Evolutionary conservation across 2,797 vertebrate species (phyloP).

Genomic region (Chloroceryle amazona): DNA sequence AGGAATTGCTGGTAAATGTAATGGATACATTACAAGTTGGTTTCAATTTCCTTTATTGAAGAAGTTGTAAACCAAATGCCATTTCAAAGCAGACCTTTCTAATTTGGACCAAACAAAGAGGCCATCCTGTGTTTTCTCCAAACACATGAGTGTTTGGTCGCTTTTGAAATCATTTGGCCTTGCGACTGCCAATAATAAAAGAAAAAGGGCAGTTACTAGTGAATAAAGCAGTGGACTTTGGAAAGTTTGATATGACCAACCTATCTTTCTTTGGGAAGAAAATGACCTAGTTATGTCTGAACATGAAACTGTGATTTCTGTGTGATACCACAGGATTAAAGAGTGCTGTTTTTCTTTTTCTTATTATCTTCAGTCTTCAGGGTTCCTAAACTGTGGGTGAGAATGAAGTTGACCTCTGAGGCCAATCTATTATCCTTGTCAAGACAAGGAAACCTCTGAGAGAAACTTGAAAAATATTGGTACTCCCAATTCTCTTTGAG

Average conservation of each 20-base stretch:
- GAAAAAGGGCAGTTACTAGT: background rate
- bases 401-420: conserved; percentile 51
- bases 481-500: conserved; percentile 22
- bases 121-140: background rate
- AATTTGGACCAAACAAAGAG: background rate
- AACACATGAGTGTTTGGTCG: background rate
- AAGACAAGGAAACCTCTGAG: conserved; percentile 52
- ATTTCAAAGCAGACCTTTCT: background rate
- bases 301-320: conserved; percentile 27
- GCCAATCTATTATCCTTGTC: conserved; percentile 41
- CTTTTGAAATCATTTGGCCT: background rate
- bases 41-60: conserved; percentile 21
- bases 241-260: background rate
- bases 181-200: background rate
- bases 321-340: conserved; percentile 30
- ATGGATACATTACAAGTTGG: background rate
- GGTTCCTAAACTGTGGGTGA: conserved; percentile 37
- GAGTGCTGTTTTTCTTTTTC: conserved; percentile 33
- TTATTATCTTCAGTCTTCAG: conserved; percentile 32
- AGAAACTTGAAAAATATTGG: conserved; percentile 57
- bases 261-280: background rate
- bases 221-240: background rate
- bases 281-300: conserved; percentile 31
- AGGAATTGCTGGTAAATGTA: background rate
- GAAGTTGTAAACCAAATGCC: background rate